Evolutionary conservation across 2,113 vertebrate species (phyloP), one percentile per base, ranked within the genome.

Genomic region (Orycteropus afer): DNA sequence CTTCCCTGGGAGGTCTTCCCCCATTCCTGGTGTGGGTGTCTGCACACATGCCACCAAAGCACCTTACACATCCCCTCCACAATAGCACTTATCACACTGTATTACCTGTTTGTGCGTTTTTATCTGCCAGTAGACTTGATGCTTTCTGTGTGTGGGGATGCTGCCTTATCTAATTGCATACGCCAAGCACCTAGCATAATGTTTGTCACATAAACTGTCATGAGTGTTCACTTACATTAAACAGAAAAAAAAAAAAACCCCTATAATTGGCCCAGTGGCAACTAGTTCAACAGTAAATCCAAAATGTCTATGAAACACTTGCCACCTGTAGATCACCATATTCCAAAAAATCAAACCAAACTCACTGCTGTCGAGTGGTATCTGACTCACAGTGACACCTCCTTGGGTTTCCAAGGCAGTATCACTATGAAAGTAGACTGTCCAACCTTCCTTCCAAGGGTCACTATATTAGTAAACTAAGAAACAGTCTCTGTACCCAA

Each of bases 91-190:
- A 51, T 47, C 65, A 87, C 20, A 40, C 5, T 4, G 5, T 8
- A 77, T 40, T 59, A 3, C 15, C 20, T 53, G 1, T 47, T 61
- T 22, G 0, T 17, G 0, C 25, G 45, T 37, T 77, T 93, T 89
- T 69, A 86, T 42, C n/a, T 91, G 6, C 8, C 23, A 40, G 32
- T 32, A 69, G 34, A 89, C 14, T 61, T 63, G 63, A 90, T 83
- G 59, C 11, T 81, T 42, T 45, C 55, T 88, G 49, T 47, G 79
- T 49, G 1, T 1, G 2, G 11, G 5, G 32, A 83, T 4, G 7
- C 63, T 5, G 25, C 78, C 81, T 88, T 87, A 73, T 20, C 22
- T 91, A 80, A 93, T 73, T 76, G 84, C 63, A 42, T 34, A 92
- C 7, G 12, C 5, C 6, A 91, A 76, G 42, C 7, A 91, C 11